A percentile compares a stretch with the other conserved stretches of the same genome.
These are phyloP conservation scores for Mellivora capensis DNA, from an alignment of 2,113 vertebrate genomes.

Conservation along the genomic window DNA sequence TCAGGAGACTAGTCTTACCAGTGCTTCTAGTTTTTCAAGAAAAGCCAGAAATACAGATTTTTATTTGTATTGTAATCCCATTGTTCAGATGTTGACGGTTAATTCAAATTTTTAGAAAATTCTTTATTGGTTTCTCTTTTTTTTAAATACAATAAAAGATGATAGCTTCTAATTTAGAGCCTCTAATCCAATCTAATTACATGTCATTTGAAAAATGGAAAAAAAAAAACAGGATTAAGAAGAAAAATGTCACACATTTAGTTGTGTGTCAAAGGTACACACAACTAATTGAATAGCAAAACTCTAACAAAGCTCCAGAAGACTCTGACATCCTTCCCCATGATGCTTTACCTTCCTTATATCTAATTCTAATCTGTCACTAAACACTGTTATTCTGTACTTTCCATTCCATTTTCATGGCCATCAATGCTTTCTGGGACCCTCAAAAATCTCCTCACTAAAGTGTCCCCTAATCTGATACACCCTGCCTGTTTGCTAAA, in stretches of 20 bases:
- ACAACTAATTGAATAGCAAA: not conserved
- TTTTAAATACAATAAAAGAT: not conserved
- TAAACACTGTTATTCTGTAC: not conserved
- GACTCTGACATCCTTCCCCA: not conserved
- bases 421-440: not conserved
- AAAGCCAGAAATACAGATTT: not conserved
- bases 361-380: not conserved
- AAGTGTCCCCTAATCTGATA: not conserved
- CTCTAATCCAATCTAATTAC: not conserved
- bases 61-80: not conserved
- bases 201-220: not conserved
- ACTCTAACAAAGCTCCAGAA: not conserved
- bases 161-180: not conserved
- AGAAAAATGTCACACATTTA: not conserved
- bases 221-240: not conserved
- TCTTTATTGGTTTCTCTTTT: not conserved
- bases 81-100: not conserved
- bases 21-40: not conserved
- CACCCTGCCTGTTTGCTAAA: not conserved
- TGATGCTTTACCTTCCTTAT: not conserved
- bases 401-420: not conserved
- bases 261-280: too few species aligned
- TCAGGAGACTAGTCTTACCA: not conserved
- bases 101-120: slow-evolving; percentile 25
- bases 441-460: not conserved